Evolutionary conservation across 2,113 vertebrate genomes (phyloP), one percentile per base, ranked within the genome.

Genomic region (Xiphias gladius): DNA sequence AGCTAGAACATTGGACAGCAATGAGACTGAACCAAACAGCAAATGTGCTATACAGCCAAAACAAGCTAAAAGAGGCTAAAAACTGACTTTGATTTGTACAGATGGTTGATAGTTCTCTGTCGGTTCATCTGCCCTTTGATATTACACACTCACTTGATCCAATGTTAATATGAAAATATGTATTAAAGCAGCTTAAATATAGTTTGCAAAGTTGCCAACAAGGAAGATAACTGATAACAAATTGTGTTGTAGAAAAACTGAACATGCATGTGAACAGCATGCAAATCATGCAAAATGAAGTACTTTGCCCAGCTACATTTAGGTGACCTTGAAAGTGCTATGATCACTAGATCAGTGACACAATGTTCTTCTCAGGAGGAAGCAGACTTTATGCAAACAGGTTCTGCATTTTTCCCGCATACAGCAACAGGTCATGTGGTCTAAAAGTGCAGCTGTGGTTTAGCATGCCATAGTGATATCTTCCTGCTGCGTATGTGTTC

Each of bases 371-470:
- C 14, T 24, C 48, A 13, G 24, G 10, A 13, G 2, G 7, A 7
- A 12, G 4, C 16, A 67, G 5, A 75, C 50, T 52, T 35, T 3
- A 26, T n/a, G 19, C 24, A 76, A 80, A 89, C 80, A 75, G 63
- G 57, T 70, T 37, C 55, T 62, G 52, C 63, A 52, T 61, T 65
- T 62, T 52, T 54, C 50, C 24, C 1, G 2, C 22, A 67, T 14
- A 32, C 7, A 55, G 14, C 19, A 76, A 26, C 30, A 52, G 9
- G 8, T 70, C 8, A n/a, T 20, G 24, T 68, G 41, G 35, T 64
- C 43, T 71, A 55, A 8, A 28, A 41, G 9, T 41, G 50, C 57
- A 20, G 48, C 22, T 73, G 50, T 67, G 76, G 52, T 76, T 72
- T 30, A 14, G 5, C 41, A 24, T 20, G 24, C 24, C 26, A 8